A percentile compares a stretch with the other conserved stretches of the same genome.
Conservation (phyloP, 2,797 vertebrate species). For the Ataeniobius toweri region DNA sequence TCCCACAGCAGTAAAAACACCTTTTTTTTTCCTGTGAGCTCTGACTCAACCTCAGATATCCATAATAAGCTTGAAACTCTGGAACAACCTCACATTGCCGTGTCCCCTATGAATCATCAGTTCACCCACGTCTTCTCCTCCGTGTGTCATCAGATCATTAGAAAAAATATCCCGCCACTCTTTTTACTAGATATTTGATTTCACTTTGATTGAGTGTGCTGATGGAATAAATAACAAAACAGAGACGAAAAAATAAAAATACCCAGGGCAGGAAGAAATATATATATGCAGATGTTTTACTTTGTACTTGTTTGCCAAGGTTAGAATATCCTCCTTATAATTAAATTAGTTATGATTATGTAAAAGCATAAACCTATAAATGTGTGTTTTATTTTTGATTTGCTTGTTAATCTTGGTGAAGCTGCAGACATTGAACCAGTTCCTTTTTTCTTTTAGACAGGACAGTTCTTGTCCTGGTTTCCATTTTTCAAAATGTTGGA, state of each 20-base stretch:
- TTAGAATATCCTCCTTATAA: not conserved
- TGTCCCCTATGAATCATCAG: constrained; percentile 58
- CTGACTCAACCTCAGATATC: constrained; percentile 51
- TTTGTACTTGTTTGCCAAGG: not conserved
- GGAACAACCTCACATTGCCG: constrained; percentile 44
- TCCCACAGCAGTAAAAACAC: constrained; percentile 9
- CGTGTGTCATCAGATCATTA: constrained; percentile 54
- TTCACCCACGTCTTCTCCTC: constrained; percentile 64
- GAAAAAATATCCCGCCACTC: constrained; percentile 29
- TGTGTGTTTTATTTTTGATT: not conserved
- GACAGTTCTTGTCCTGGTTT: not conserved
- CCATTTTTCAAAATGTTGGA: not conserved
- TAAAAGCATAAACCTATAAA: not conserved
- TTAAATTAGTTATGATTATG: not conserved
- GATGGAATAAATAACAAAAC: constrained; percentile 1
- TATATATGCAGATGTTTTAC: not conserved
- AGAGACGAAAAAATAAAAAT: not conserved
- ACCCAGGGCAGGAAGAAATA: not conserved
- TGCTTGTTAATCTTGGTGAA: not conserved
- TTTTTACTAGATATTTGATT: constrained; percentile 27
- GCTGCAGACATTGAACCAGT: not conserved
- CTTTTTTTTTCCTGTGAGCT: constrained; percentile 28
- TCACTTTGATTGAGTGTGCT: not conserved
- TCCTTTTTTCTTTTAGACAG: not conserved
- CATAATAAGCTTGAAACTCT: constrained; percentile 44